Percentiles rank a stretch among this genome's conserved stretches.
These are phyloP conservation scores for Nibea albiflora DNA, from an alignment of 2,113 vertebrate genomes.

Conservation along the genomic window DNA sequence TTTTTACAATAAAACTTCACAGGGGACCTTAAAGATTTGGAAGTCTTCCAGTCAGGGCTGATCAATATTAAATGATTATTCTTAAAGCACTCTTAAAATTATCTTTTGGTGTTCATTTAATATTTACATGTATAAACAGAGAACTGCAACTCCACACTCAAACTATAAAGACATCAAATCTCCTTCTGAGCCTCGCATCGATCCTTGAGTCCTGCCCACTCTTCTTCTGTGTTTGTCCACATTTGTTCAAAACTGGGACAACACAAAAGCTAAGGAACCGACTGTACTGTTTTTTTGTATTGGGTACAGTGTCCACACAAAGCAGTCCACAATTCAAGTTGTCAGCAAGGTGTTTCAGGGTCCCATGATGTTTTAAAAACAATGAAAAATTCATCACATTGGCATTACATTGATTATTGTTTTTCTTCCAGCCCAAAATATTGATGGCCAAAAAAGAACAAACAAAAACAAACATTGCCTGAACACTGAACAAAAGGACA, in stretches of 20 bases:
- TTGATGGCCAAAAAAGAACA: not conserved
- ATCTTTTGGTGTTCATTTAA: slow-evolving; percentile 19
- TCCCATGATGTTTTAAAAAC: not conserved
- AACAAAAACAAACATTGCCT: not conserved
- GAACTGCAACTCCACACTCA: slow-evolving; percentile 8
- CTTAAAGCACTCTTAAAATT: not conserved
- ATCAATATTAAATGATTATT: too few relatives aligned
- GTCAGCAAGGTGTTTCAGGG: not conserved
- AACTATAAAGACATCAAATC: not conserved
- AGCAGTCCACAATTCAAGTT: not conserved
- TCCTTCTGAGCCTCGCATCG: not conserved
- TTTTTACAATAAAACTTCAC: too few relatives aligned
- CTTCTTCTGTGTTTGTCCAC: not conserved
- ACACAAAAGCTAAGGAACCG: not conserved
- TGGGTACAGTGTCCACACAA: not conserved
- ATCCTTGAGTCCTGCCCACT: not conserved
- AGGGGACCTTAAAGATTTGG: too few relatives aligned
- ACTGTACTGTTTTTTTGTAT: too few relatives aligned
- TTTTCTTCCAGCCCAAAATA: not conserved
- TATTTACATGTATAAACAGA: slow-evolving; percentile 37
- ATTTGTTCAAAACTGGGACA: not conserved
- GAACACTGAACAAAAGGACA: not conserved
- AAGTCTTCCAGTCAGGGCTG: too few relatives aligned
- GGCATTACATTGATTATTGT: too few relatives aligned
- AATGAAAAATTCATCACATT: too few relatives aligned